A percentile compares a stretch with the other conserved stretches of the same genome.
Evolutionary conservation across 2,113 vertebrate species (phyloP).

Genomic region (Tetrax tetrax): DNA sequence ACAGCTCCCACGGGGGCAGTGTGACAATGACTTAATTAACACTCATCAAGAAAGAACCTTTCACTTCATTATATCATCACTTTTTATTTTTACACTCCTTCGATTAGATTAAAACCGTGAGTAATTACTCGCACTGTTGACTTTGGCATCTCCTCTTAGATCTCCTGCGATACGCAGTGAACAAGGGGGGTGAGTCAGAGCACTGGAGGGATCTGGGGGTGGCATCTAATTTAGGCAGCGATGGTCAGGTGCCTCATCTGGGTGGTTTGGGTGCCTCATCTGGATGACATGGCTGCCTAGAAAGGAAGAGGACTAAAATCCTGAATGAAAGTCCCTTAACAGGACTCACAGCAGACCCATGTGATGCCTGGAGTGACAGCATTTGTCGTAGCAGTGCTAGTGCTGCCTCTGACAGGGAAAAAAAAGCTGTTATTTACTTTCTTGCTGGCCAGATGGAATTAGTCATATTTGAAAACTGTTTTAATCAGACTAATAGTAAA

Average conservation of each 20-base stretch:
- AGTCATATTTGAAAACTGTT: not conserved
- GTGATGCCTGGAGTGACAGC: not conserved
- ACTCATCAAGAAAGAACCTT: conserved; percentile 33
- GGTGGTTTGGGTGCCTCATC: not conserved
- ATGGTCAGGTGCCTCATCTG: not conserved
- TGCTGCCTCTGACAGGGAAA: fast-evolving
- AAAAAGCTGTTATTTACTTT: not conserved
- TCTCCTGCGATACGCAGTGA: not conserved
- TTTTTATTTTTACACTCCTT: conserved; percentile 50
- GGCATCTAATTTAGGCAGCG: not conserved
- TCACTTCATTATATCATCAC: conserved; percentile 25
- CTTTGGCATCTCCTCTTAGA: conserved; percentile 30
- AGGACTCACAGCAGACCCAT: not conserved
- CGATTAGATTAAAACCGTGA: conserved; percentile 18
- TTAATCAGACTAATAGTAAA: conserved; percentile 17
- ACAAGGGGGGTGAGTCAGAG: conserved; percentile 15
- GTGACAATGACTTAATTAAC: conserved; percentile 11
- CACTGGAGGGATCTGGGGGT: not conserved
- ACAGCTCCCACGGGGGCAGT: not conserved
- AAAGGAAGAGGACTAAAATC: conserved; percentile 18
- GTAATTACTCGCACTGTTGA: conserved; percentile 13
- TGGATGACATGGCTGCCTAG: not conserved
- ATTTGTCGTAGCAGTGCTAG: not conserved
- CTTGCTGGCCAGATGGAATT: not conserved
- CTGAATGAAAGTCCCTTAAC: not conserved